Evolutionary conservation across 2,113 vertebrate species (phyloP), one percentile per base, ranked within the genome.

Genomic region (Apistogramma diplotaenia): DNA sequence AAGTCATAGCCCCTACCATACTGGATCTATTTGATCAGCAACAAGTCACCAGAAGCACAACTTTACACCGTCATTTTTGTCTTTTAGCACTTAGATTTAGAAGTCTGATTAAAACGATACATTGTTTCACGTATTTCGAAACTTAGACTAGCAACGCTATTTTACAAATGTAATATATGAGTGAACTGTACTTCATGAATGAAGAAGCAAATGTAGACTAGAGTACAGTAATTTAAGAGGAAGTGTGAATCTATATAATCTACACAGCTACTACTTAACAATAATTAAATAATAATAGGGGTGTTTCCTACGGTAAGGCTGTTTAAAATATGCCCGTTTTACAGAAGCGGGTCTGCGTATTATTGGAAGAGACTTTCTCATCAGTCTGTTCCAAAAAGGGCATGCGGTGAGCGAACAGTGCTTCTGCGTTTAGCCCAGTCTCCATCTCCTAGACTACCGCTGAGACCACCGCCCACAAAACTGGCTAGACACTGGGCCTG

Each of bases 381-480:
- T 12, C 23, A 46, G 23, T 15, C 40, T 46, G 8, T 25, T 70
- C 16, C 62, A 49, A 49, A 70, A n/a, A n/a, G 3, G n/a, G 40
- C 40, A 67, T 67, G 62, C 43, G 18, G 10, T 12, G 46, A 12
- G 27, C 6, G 10, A 29, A 70, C 40, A 16, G 40, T 19, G 16
- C 62, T 19, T 23, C 40, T 49, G 62, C 62, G 27, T n/a, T 29
- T 27, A 74, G 73, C 49, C 12, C 18, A 51, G 43, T 58, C 71
- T 61, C 51, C 57, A 71, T 56, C 37, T 43, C 27, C 46, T 13
- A 19, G 9, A 49, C 65, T 70, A 33, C 74, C 72, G 25, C 59
- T 51, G 29, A 74, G 46, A 82, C 84, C 84, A 72, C 87, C 76
- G 70, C 85, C 87, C 84, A 85, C 76, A 29, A 9, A 13, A 51